phyloP scores from a whole-genome alignment of 2,888 invertebrate genomes.

The Thecophora atra region DNA sequence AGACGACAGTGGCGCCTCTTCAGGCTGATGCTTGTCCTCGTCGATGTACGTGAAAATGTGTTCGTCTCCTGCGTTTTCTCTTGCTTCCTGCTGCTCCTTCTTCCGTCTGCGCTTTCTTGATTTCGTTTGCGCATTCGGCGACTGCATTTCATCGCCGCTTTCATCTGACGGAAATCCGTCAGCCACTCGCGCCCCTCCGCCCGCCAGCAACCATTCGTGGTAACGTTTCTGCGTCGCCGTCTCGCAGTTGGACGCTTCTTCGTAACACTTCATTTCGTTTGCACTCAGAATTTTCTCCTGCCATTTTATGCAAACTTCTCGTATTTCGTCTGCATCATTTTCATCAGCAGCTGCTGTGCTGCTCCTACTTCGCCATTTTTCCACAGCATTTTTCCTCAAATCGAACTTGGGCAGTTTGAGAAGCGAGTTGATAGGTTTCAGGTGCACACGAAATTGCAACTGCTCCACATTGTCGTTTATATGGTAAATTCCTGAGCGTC shows the following conservation, averaged over 20 bases:
- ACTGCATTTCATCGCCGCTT: conserved; percentile 28
- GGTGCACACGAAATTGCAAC: conserved; percentile 51
- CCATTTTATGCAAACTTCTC: conserved; percentile 70
- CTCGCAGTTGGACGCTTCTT: conserved; percentile 71
- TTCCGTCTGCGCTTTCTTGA: conserved; percentile 33
- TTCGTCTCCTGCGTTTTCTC: background rate
- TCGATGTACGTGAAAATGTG: conserved; percentile 71
- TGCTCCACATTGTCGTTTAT: conserved; percentile 56
- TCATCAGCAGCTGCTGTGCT: conserved; percentile 29
- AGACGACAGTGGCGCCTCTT: conserved; percentile 41
- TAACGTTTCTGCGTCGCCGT: conserved; percentile 72
- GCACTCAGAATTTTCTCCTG: conserved; percentile 77
- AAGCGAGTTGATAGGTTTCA: conserved; percentile 59
- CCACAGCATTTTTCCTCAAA: conserved; percentile 34
- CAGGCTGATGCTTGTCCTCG: conserved; percentile 69
- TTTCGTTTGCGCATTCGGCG: background rate
- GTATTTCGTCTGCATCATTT: conserved; percentile 34
- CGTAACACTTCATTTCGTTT: conserved; percentile 71
- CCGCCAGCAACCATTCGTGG: conserved; percentile 65
- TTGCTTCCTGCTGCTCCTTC: conserved; percentile 3
- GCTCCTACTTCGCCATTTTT: conserved; percentile 41
- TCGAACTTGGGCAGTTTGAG: conserved; percentile 62
- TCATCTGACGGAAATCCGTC: conserved; percentile 28
- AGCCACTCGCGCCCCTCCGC: conserved; percentile 39
- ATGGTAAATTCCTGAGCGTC: conserved; percentile 60